Evolutionary conservation across 2,888 invertebrate genomes (phyloP), one percentile per base, ranked within the genome.

Genomic region (Conops quadrifasciatus): DNA sequence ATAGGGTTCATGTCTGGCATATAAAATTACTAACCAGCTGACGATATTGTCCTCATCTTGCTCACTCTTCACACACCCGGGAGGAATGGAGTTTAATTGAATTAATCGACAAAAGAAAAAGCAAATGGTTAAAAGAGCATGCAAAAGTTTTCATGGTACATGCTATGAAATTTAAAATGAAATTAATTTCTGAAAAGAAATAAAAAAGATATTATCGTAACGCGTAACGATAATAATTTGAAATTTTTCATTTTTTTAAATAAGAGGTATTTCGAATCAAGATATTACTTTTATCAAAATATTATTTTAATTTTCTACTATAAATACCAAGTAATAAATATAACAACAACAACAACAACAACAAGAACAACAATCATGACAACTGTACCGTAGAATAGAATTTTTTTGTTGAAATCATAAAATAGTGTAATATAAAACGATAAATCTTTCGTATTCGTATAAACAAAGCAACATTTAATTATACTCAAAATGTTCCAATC

Each of bases 1-100:
- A 68, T 51, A n/a, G 51, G 49, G 51, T 51, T 62, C n/a, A 68
- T 62, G 68, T 68, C 60, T 68, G 45, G 51, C 60, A 68, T 68
- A 60, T 68, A 62, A 60, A 62, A 51, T 68, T 62, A 68, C 62
- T 9, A 51, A 51, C 28, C 24, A 49, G 51, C 26, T 49, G 53
- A 28, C 66, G n/a, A 13, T 56, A 2, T 26, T 26, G 15, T 56
- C 56, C 24, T 26, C 56, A 56, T n/a, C n/a, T n/a, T n/a, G n/a
- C n/a, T n/a, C n/a, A 26, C 56, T 26, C 24, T 24, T 62, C 16
- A 43, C 3, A 30, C 9, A 21, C 45, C 21, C 24, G 43, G 4
- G 19, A 28, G 15, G 11, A 15, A 21, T 21, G 53, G 36, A 56
- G 53, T 30, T 56, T 56, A 66, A 43, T 66, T 66, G 16, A 53